Percentiles rank a stretch among this genome's conserved stretches.
These are phyloP conservation scores for Drosophila atripex DNA, from an alignment of 2,888 invertebrate species.

Conservation along the genomic window DNA sequence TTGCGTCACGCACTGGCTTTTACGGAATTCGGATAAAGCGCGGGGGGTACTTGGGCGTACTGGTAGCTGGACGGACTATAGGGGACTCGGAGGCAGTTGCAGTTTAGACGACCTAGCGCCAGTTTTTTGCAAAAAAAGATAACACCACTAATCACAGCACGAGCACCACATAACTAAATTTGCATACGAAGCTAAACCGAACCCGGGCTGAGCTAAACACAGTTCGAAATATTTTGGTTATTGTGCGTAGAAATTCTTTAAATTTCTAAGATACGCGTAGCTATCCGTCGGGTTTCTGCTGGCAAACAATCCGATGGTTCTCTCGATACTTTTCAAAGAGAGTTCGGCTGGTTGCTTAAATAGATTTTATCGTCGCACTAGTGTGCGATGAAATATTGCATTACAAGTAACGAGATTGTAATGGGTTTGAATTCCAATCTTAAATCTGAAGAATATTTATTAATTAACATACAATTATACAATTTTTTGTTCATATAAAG, in stretches of 20 bases:
- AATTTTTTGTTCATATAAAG: no score
- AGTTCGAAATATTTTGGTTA: no score
- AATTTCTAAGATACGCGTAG: background rate
- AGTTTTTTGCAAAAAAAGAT: constrained; percentile 4
- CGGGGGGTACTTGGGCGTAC: constrained; percentile 13
- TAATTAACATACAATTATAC: no score
- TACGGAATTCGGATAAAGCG: constrained; percentile 7
- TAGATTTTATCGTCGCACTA: background rate
- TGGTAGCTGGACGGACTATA: constrained; percentile 1
- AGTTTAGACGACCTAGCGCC: background rate
- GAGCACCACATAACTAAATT: background rate
- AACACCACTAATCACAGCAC: background rate
- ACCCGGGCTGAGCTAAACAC: background rate
- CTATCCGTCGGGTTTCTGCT: background rate
- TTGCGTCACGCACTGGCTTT: constrained; percentile 39
- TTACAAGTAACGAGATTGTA: background rate
- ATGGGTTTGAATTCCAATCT: background rate
- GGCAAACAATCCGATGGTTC: constrained; percentile 1
- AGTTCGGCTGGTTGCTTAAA: background rate
- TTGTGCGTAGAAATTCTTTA: no score
- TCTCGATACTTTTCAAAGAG: constrained; percentile 1
- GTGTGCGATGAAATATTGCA: background rate
- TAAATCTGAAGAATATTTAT: background rate
- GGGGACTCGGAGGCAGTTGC: background rate
- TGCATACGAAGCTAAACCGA: background rate